Percentiles rank a stretch among this genome's conserved stretches.
Evolutionary conservation across 2,888 invertebrate species (phyloP).

Genomic region (Pelosia muscerda): DNA sequence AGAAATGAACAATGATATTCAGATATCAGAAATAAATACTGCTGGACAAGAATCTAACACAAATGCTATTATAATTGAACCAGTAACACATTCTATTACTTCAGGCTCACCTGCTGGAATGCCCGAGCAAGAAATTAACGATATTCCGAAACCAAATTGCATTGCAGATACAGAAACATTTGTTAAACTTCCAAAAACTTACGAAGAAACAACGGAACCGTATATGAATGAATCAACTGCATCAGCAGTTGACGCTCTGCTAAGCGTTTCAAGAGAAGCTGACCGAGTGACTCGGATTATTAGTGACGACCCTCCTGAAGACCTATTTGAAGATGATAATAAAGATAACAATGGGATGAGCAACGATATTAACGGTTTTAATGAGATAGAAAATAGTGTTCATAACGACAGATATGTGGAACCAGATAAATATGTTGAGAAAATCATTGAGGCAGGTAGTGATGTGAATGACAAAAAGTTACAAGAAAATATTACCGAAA

Average conservation of each 20-base stretch:
- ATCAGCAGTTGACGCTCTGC: constrained; percentile 80
- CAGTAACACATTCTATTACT: not conserved
- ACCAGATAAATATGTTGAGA: constrained; percentile 34
- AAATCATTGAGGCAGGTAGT: constrained; percentile 29
- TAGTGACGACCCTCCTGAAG: constrained; percentile 79
- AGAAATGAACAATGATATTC: not conserved
- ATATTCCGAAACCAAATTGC: not conserved
- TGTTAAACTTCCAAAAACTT: constrained; percentile 44
- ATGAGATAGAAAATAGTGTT: constrained; percentile 44
- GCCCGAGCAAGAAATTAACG: constrained; percentile 7
- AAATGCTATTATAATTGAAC: not conserved
- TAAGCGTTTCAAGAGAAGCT: constrained; percentile 79
- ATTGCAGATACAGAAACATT: constrained; percentile 32
- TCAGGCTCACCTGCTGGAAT: not conserved
- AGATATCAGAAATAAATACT: not conserved
- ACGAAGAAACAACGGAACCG: constrained; percentile 54
- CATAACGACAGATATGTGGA: constrained; percentile 32
- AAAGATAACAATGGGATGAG: constrained; percentile 58
- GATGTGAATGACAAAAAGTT: constrained; percentile 27
- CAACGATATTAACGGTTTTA: constrained; percentile 59
- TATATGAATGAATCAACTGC: constrained; percentile 79
- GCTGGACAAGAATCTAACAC: not conserved
- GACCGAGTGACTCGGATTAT: constrained; percentile 78
- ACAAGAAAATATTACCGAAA: constrained; percentile 26
- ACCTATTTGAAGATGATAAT: constrained; percentile 81